These are phyloP conservation scores for Noctua janthe DNA, from an alignment of 2,888 invertebrate species.

Conservation along the genomic window DNA sequence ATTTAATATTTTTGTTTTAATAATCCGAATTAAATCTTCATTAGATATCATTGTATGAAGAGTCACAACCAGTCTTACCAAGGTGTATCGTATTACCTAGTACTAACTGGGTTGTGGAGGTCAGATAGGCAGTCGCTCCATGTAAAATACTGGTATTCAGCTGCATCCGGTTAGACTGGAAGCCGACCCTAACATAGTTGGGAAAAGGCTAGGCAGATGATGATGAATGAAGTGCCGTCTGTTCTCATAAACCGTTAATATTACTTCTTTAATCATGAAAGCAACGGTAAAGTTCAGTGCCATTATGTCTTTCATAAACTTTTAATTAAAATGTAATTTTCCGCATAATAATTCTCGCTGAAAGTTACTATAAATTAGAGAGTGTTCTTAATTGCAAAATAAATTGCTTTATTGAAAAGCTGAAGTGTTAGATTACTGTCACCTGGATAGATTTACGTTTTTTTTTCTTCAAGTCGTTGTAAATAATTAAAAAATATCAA, in stretches of 20 bases:
- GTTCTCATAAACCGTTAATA: background rate
- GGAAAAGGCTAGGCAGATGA: too few relatives aligned
- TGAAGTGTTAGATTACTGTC: constrained; percentile 7
- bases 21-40: background rate
- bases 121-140: too few relatives aligned
- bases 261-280: constrained; percentile 2
- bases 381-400: constrained; percentile 11
- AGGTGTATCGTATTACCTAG: too few relatives aligned
- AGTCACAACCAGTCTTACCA: background rate
- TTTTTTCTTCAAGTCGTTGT: constrained; percentile 11
- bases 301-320: constrained; percentile 4
- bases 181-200: too few relatives aligned
- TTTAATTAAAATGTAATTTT: constrained; percentile 38
- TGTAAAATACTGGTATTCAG: too few relatives aligned
- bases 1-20: background rate
- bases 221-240: background rate
- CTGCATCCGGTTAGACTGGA: too few relatives aligned
- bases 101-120: too few relatives aligned
- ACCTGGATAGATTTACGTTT: constrained; percentile 8
- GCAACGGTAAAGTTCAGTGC: constrained; percentile 15
- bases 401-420: constrained; percentile 22
- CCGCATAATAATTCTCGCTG: constrained; percentile 19
- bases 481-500: constrained; percentile 21
- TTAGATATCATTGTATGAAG: background rate
- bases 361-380: constrained; percentile 39